Evolutionary conservation across 2,113 vertebrate species (phyloP).

Genomic region (Melanocharis versteri): DNA sequence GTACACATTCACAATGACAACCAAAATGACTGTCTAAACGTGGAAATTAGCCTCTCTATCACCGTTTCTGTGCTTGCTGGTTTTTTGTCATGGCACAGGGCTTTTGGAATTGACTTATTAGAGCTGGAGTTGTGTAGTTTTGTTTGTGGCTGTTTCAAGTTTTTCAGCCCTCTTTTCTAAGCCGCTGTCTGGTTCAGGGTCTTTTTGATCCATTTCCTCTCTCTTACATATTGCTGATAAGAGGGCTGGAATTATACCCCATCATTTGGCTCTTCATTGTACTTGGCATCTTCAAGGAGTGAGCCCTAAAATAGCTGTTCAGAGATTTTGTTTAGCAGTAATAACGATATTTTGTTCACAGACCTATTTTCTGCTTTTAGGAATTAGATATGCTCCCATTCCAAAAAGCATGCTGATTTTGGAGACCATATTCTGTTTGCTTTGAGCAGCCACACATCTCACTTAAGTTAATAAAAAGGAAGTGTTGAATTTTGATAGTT

Average conservation of each 20-base stretch:
- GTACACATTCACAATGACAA: not conserved
- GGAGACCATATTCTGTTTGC: not conserved
- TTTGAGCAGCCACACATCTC: not conserved
- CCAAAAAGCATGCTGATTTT: not conserved
- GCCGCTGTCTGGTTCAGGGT: not conserved
- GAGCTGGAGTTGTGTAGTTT: not conserved
- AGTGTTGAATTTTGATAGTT: not conserved
- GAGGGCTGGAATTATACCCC: not conserved
- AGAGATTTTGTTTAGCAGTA: not conserved
- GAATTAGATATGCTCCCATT: not conserved
- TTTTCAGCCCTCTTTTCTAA: not conserved
- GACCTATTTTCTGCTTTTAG: not conserved
- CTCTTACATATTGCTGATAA: not conserved
- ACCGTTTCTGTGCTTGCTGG: not conserved
- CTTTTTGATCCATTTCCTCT: not conserved
- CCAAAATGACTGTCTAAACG: not conserved
- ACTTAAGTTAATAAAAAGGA: not conserved
- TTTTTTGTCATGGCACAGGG: not conserved
- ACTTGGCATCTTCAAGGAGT: not conserved
- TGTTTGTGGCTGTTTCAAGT: not conserved
- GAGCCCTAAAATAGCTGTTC: not conserved
- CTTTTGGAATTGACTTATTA: not conserved
- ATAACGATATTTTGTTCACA: not conserved
- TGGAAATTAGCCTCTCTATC: not conserved
- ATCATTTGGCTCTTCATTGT: not conserved